These are phyloP conservation scores for Melanotaenia boesemani DNA, from an alignment of 2,797 vertebrate species.

Conservation along the genomic window DNA sequence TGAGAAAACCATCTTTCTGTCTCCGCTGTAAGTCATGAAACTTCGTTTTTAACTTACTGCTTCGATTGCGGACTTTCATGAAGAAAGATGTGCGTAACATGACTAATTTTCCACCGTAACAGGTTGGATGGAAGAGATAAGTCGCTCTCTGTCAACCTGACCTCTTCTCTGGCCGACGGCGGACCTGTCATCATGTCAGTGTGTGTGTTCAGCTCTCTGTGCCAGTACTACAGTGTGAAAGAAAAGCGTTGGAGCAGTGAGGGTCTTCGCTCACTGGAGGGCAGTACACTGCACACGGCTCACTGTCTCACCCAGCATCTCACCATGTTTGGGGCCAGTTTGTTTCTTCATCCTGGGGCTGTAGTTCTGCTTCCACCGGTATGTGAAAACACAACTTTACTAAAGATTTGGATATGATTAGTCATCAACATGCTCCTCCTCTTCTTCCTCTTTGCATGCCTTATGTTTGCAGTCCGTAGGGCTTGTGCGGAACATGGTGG, in stretches of 20 bases:
- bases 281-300: slow-evolving; percentile 78
- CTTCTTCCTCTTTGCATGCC: not conserved
- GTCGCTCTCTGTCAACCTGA: slow-evolving; percentile 75
- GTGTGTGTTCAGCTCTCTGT: slow-evolving; percentile 85
- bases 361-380: slow-evolving; percentile 84
- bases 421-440: not conserved
- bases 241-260: slow-evolving; percentile 82
- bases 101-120: not conserved
- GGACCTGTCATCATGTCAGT: slow-evolving; percentile 56
- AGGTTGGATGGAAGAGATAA: slow-evolving; percentile 69
- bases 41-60: not conserved
- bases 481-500: slow-evolving; percentile 72
- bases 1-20: slow-evolving; percentile 81
- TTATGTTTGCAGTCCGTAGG: slow-evolving; percentile 68
- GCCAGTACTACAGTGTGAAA: slow-evolving; percentile 79
- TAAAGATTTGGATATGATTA: not conserved
- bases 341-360: slow-evolving; percentile 85
- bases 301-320: slow-evolving; percentile 86
- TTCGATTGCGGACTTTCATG: slow-evolving; percentile 1
- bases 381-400: slow-evolving; percentile 11
- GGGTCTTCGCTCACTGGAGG: slow-evolving; percentile 81
- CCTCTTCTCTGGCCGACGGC: slow-evolving; percentile 46
- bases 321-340: slow-evolving; percentile 86
- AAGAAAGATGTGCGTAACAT: not conserved
- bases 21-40: slow-evolving; percentile 77